These are phyloP conservation scores for Tychaedon coryphoeus DNA, from an alignment of 2,113 vertebrate species.

Conservation along the genomic window DNA sequence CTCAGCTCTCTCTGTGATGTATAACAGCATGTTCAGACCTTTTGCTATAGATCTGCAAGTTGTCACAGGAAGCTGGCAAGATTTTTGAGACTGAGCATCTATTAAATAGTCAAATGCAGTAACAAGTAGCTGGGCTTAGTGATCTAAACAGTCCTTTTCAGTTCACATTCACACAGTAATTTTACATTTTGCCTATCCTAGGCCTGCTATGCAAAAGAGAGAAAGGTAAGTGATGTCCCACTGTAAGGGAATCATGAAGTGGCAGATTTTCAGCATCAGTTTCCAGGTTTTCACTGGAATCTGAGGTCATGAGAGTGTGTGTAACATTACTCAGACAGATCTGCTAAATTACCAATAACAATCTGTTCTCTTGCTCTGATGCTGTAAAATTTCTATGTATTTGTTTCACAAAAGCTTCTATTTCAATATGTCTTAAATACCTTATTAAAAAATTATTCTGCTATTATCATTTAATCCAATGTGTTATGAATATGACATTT, in stretches of 20 bases:
- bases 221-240: background rate
- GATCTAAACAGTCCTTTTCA: background rate
- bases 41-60: background rate
- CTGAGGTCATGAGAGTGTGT: background rate
- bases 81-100: background rate
- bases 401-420: background rate
- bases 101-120: background rate
- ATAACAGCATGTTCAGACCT: accelerated
- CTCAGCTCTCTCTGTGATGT: background rate
- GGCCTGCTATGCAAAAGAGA: background rate
- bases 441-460: slow-evolving; percentile 24
- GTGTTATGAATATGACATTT: slow-evolving; percentile 27
- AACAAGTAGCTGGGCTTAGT: background rate
- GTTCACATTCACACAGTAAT: background rate
- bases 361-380: background rate
- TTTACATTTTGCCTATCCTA: background rate
- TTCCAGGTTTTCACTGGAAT: background rate
- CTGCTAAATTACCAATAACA: background rate
- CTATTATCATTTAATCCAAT: slow-evolving; percentile 39
- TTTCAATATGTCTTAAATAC: background rate
- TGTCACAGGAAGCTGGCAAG: background rate
- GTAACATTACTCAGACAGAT: background rate
- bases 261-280: background rate
- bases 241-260: background rate
- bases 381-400: background rate